Evolutionary conservation across 2,888 invertebrate species (phyloP).

Genomic region (Lycaena phlaeas): DNA sequence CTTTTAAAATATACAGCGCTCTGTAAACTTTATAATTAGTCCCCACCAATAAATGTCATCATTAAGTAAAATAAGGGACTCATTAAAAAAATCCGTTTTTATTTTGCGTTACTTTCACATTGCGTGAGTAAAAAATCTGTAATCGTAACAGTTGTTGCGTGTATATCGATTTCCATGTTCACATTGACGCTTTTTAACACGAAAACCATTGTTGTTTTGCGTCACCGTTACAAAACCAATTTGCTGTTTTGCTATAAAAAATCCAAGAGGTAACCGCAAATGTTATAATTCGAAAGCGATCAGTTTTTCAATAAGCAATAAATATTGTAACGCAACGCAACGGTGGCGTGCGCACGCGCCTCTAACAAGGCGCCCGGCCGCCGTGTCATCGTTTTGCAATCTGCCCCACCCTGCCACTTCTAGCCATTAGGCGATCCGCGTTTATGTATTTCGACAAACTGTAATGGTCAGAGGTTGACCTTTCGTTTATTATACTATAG

Average conservation of each 20-base stretch:
- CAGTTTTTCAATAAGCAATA: conserved; percentile 71
- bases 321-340: conserved; percentile 62
- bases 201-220: conserved; percentile 10
- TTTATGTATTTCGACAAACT: conserved; percentile 5
- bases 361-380: conserved; percentile 59
- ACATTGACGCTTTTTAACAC: conserved; percentile 15
- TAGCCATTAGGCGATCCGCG: conserved; percentile 14
- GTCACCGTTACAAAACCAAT: conserved; percentile 1
- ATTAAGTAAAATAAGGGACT: conserved; percentile 20
- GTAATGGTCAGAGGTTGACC: conserved; percentile 1
- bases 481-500: not conserved
- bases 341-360: conserved; percentile 61
- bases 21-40: conserved; percentile 17
- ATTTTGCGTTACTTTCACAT: conserved; percentile 18
- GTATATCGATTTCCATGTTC: no score
- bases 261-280: conserved; percentile 30
- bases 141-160: conserved; percentile 15
- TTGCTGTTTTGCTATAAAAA: conserved; percentile 23
- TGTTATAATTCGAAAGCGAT: conserved; percentile 45
- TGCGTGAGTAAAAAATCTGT: no score
- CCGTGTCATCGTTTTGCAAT: conserved; percentile 66
- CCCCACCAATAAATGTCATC: conserved; percentile 18
- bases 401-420: conserved; percentile 63
- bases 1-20: conserved; percentile 23
- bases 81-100: conserved; percentile 16